Evolutionary conservation across 1,140 invertebrate genomes (phyloP), one percentile per base, ranked within the genome.

Genomic region (Helicorthomorpha holstii): DNA sequence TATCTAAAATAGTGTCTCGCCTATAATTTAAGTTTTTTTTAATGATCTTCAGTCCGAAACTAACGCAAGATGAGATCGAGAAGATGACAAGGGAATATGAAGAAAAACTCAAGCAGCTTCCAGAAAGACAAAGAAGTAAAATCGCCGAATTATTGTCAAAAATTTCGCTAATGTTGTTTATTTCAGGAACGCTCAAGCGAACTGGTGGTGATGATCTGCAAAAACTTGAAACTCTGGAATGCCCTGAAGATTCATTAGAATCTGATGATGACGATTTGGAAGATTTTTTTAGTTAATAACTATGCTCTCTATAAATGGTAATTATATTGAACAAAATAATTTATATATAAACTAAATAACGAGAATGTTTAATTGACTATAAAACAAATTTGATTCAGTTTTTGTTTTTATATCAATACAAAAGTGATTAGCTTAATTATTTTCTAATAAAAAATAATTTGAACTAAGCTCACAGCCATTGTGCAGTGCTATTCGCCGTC

Each of bases 401-500:
- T 12, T 19, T 12, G 19, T 12, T 12, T 41, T 12, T 41, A 41
- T 41, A 12, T 19, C 38, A 19, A 41, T 12, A 19, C 38, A 12
- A 12, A 19, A 12, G 19, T 12, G 19, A 41, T 12, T 41, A 12
- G 38, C 38, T 41, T 41, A 41, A 12, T 12, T 12, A 12, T 41
- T 41, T 12, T 19, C 12, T 12, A 41, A 41, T 12, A 41, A 12
- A 12, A 12, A 12, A 12, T 41, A 41, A 41, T 12, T 12, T 12
- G 12, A 41, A 12, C 38, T 41, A 12, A 41, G 12, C 38, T 52
- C 27, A 52, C 16, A 52, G 27, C 51, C 51, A 81, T 69, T 95
- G 91, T 70, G 94, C 88, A 49, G 78, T 76, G 63, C 85, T 84
- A 56, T 80, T 88, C 1, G 85, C 85, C 27, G 87, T 89, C 2